A percentile compares a stretch with the other conserved stretches of the same genome.
phyloP scores from a whole-genome alignment of 2,113 vertebrate species.

The Poeciliopsis occidentalis region DNA sequence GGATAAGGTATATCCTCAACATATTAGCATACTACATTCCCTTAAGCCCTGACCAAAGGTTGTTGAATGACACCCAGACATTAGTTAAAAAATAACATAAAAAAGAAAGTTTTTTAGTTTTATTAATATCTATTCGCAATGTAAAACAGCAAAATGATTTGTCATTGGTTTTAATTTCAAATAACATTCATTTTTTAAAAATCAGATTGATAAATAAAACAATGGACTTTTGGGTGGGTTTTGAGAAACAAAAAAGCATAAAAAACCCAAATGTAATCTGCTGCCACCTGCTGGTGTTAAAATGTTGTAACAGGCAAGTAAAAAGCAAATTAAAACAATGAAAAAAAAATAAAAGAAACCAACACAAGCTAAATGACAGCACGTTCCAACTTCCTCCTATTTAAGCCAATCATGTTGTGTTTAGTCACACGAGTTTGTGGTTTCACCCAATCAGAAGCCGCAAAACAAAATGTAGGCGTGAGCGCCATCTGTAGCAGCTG shows the following conservation, averaged over 20 bases:
- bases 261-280: not conserved
- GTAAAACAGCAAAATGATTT: no score
- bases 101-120: no score
- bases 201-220: no score
- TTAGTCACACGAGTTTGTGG: accelerated
- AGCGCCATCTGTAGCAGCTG: constrained; percentile 18
- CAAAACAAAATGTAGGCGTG: constrained; percentile 42
- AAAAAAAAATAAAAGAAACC: not conserved
- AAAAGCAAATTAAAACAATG: not conserved
- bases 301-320: not conserved
- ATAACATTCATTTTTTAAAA: no score
- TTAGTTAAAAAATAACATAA: no score
- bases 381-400: constrained; percentile 1
- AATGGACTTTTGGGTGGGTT: no score
- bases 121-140: no score
- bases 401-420: constrained; percentile 57
- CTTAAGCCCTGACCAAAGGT: no score
- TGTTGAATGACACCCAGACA: no score
- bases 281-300: constrained; percentile 64
- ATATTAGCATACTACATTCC: no score
- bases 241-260: not conserved
- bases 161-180: no score
- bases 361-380: not conserved
- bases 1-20: not conserved
- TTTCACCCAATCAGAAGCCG: constrained; percentile 57